Evolutionary conservation across 2,888 invertebrate genomes (phyloP).

Genomic region (Eudemis profundana): DNA sequence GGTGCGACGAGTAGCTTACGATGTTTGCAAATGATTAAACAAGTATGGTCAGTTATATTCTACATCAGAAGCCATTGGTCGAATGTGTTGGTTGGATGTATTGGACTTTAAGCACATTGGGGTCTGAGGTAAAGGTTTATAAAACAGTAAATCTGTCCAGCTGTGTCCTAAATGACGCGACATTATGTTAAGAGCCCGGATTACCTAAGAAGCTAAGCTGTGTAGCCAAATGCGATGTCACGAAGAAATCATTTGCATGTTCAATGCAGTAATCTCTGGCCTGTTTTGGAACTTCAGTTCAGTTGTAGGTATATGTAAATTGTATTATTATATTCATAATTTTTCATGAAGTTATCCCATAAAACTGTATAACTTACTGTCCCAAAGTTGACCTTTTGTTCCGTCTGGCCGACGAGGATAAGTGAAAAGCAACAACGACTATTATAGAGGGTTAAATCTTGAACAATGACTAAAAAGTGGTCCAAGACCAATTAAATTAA

Average conservation of each 20-base stretch:
- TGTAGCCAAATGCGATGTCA: constrained; percentile 13
- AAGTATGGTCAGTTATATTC: constrained; percentile 9
- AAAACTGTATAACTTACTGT: too few relatives aligned
- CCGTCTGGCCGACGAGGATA: too few relatives aligned
- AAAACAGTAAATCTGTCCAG: neutral
- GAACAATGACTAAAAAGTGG: too few relatives aligned
- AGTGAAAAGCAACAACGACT: too few relatives aligned
- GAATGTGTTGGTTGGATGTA: constrained; percentile 3
- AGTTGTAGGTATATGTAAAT: neutral
- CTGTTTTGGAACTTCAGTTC: neutral
- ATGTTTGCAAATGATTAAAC: constrained; percentile 17
- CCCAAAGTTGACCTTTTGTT: too few relatives aligned
- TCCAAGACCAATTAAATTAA: too few relatives aligned
- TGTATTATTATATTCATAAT: too few relatives aligned
- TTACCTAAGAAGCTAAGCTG: neutral
- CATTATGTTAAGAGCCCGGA: constrained; percentile 1
- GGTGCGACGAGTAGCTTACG: constrained; percentile 47
- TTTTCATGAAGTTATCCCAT: too few relatives aligned
- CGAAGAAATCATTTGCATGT: constrained; percentile 16
- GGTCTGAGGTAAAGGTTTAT: neutral
- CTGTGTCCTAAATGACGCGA: constrained; percentile 8
- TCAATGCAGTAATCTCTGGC: constrained; percentile 1
- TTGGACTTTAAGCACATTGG: neutral
- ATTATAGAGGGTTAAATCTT: too few relatives aligned
- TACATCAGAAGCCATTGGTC: constrained; percentile 3